Conservation (phyloP, 1,140 invertebrate genomes). For the Drosophila pruinosa region DNA sequence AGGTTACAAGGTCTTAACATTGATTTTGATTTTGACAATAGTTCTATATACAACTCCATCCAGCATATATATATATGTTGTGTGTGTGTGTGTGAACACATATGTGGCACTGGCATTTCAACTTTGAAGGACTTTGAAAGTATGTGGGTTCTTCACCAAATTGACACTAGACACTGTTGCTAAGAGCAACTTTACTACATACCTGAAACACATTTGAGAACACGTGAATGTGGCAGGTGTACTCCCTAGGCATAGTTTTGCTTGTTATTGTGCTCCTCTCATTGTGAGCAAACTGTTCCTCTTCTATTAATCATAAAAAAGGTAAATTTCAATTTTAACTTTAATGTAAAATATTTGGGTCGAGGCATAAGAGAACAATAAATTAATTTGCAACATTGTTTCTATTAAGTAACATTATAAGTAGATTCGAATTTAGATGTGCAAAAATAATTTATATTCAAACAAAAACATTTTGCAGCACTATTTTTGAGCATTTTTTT, state of each 20-base stretch:
- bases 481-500: not conserved
- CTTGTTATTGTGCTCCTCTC: not conserved
- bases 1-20: conserved; percentile 55
- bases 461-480: not conserved
- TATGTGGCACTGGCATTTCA: conserved; percentile 25
- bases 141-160: conserved; percentile 3
- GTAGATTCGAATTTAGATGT: no score
- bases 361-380: not conserved
- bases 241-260: not conserved
- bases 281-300: not conserved
- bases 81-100: not conserved
- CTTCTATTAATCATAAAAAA: not conserved
- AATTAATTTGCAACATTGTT: not conserved
- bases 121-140: conserved; percentile 35
- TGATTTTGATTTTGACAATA: conserved; percentile 51
- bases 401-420: no score
- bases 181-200: not conserved
- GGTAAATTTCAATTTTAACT: not conserved
- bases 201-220: not conserved
- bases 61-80: not conserved
- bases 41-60: conserved; percentile 1
- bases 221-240: not conserved
- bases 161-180: conserved; percentile 9
- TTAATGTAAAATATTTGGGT: no score
- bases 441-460: no score